Evolutionary conservation across 1,140 invertebrate species (phyloP), one percentile per base, ranked within the genome.

Genomic region (Drosophila funebris): DNA sequence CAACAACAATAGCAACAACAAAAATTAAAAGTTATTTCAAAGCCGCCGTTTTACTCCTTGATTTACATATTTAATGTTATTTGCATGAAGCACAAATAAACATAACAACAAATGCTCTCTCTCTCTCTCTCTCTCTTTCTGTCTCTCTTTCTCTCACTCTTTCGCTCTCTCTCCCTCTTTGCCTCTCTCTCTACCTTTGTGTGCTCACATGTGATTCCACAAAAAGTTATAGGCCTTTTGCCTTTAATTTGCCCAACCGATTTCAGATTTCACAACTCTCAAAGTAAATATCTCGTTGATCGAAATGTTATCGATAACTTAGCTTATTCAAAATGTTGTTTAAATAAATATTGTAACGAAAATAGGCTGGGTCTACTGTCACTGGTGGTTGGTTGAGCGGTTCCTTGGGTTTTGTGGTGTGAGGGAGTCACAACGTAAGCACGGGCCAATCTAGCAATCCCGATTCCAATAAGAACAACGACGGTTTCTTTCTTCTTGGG

Each of bases 51-150:
- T 39, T 43, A 68, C 76, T 70, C 68, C 24, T 76, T 73, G 64
- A 87, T 87, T 87, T 88, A 48, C 83, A 88, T 87, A 73, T 72
- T 82, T 88, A 78, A 82, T 88, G 73, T 37, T 3, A 78, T 88
- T 88, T 76, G 61, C 82, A 82, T 76, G 78, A 68, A 64, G 76
- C 33, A 78, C 33, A 66, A n/a, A 57, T 8, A 60, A 33, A 44
- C 13, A 13, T 4, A 33, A 13, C 14, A 57, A 61, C 20, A 14
- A 11, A 9, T 22, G 33, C 6, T 31, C 33, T 4, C 8, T 4
- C 11, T 16, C 8, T 4, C 11, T 16, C 8, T 4, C 11, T 16
- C 8, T 4, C 11, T 16, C n/a, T n/a, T n/a, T n/a, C n/a, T n/a
- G n/a, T n/a, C n/a, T n/a, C n/a, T n/a, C n/a, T n/a, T n/a, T n/a